Conservation (phyloP, 2,888 invertebrate genomes). For the Polydesmus complanatus region DNA sequence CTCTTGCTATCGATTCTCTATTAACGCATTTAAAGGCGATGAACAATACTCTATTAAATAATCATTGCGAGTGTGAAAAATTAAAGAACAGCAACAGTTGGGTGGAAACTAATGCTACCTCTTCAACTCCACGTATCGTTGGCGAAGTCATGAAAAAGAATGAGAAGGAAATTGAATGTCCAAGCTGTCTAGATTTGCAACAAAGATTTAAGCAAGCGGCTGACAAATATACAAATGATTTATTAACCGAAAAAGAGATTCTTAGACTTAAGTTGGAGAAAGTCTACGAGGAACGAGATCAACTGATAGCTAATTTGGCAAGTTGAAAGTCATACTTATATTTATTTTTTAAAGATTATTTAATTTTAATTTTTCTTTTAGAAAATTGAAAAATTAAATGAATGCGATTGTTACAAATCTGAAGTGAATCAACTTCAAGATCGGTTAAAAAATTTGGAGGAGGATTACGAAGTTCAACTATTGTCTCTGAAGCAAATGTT, state of each 20-base stretch:
- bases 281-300: constrained; percentile 17
- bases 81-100: background rate
- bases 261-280: constrained; percentile 13
- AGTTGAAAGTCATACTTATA: constrained; percentile 1
- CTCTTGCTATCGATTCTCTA: background rate
- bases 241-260: constrained; percentile 35
- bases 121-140: constrained; percentile 34
- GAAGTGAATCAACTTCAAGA: constrained; percentile 56
- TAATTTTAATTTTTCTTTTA: constrained; percentile 18
- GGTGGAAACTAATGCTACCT: background rate
- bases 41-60: background rate
- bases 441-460: constrained; percentile 56
- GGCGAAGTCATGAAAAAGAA: constrained; percentile 46
- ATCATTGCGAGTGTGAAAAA: background rate
- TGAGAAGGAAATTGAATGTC: constrained; percentile 47
- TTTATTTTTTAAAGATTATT: background rate
- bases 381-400: background rate
- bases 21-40: background rate
- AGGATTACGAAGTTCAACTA: constrained; percentile 69
- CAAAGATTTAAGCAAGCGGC: constrained; percentile 48
- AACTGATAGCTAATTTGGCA: constrained; percentile 17
- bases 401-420: background rate
- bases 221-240: constrained; percentile 67
- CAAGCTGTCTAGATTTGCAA: constrained; percentile 51
- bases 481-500: constrained; percentile 65